Evolutionary conservation across 2,888 invertebrate species (phyloP), one percentile per base, ranked within the genome.

Genomic region (Xestia rhomboidea): DNA sequence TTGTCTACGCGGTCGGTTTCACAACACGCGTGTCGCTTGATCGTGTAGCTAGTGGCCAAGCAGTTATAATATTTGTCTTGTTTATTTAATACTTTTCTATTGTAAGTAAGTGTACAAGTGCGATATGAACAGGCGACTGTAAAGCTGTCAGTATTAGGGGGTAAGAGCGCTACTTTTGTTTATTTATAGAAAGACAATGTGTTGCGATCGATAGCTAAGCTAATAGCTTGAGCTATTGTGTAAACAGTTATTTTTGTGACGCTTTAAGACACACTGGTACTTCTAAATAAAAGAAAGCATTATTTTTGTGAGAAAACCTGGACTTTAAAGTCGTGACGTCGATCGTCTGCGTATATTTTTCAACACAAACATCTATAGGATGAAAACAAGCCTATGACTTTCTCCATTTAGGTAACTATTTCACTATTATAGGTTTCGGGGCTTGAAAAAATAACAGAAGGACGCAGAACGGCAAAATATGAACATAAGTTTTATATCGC

Each of bases 121-220:
- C 51, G 54, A 46, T 81, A 73, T 70, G 57, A 73, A 64, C 38
- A 46, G 62, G 46, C 21, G 62, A n/a, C 76, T 73, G 77, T 89
- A 88, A 88, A 88, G 67, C 82, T 88, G 88, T 88, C 89, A 87
- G 64, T 83, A 74, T 27, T 64, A 30, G 68, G 18, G 41, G 34
- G 64, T 82, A 67, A 82, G 81, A 62, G 79, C 27, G 41, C 73
- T 38, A 77, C 79, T 68, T 44, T 76, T 83, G 51, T 76, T 81
- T 89, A 88, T 87, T 89, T 85, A 76, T 81, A 82, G 63, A 73
- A 67, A 64, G 21, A 79, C 68, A 44, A 76, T 41, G 63, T 67
- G 71, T 60, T 69, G 68, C 76, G 71, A 76, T 78, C 80, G 75
- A 79, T 79, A 75, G 41, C 41, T 81, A 4, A 27, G 64, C 21